These are phyloP conservation scores for Tichodroma muraria DNA, from an alignment of 2,113 vertebrate species.

Conservation along the genomic window DNA sequence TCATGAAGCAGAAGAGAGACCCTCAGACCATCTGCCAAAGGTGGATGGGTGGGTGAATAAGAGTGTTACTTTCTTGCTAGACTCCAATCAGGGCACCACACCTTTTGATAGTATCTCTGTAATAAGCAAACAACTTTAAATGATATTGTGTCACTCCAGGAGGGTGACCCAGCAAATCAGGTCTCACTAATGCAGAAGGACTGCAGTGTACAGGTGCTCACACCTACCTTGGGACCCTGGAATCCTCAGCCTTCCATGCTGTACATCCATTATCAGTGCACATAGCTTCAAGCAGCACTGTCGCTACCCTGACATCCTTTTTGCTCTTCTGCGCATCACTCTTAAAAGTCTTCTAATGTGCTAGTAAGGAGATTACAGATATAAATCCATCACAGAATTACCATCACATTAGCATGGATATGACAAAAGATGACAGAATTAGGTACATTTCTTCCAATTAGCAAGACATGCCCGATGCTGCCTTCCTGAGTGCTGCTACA, in stretches of 20 bases:
- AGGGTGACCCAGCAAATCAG: background rate
- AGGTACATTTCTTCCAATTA: background rate
- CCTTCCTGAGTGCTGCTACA: background rate
- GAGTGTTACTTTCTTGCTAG: slow-evolving; percentile 6
- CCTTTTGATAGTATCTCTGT: slow-evolving; percentile 22
- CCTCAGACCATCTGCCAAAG: background rate
- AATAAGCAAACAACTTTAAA: background rate
- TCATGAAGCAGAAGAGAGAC: background rate
- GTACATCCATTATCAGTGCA: background rate
- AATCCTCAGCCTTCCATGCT: background rate
- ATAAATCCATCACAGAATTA: background rate
- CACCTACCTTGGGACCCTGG: background rate
- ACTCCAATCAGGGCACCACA: background rate
- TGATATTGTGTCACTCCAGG: background rate
- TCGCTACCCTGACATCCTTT: fast-evolving
- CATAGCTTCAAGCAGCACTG: fast-evolving
- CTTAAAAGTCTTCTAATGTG: background rate
- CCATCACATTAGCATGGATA: background rate
- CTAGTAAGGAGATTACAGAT: background rate
- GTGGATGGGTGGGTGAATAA: background rate
- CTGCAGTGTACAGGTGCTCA: background rate
- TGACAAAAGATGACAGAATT: background rate
- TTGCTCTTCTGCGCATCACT: background rate
- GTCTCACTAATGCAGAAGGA: background rate
- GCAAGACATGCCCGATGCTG: fast-evolving